Percentiles rank a stretch among this genome's conserved stretches.
Conservation (phyloP, 2,888 invertebrate species). For the Thysanoteuthis rhombus region DNA sequence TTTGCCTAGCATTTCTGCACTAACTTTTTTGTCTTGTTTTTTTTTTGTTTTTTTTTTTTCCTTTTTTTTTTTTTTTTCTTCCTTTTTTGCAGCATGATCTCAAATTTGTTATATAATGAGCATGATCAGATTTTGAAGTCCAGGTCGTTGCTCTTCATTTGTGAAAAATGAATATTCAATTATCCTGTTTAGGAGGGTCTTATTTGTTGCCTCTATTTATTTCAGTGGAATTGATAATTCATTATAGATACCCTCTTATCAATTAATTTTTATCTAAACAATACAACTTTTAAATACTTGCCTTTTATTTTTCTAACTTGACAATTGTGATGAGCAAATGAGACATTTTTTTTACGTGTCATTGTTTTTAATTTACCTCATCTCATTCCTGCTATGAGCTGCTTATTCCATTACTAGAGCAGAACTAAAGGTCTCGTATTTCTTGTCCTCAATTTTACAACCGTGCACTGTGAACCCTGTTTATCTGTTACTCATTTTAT, state of each 20-base stretch:
- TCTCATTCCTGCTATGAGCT: neutral
- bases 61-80: too few species aligned
- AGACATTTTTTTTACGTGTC: neutral
- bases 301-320: neutral
- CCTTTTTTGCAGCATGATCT: neutral
- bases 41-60: too few species aligned
- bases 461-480: neutral
- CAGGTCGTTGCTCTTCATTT: neutral
- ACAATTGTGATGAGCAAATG: neutral
- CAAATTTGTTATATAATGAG: neutral
- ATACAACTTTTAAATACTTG: neutral
- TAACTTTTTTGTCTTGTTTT: neutral
- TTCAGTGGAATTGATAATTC: neutral
- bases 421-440: neutral
- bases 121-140: neutral
- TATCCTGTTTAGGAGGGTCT: neutral
- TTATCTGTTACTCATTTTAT: neutral
- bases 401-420: neutral
- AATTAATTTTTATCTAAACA: neutral
- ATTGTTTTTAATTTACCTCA: neutral
- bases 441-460: neutral
- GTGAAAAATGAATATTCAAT: neutral
- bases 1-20: neutral
- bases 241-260: neutral
- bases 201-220: neutral